Percentiles rank a stretch among this genome's conserved stretches.
Conservation (phyloP, 2,113 vertebrate genomes). For the Taxidea taxus region DNA sequence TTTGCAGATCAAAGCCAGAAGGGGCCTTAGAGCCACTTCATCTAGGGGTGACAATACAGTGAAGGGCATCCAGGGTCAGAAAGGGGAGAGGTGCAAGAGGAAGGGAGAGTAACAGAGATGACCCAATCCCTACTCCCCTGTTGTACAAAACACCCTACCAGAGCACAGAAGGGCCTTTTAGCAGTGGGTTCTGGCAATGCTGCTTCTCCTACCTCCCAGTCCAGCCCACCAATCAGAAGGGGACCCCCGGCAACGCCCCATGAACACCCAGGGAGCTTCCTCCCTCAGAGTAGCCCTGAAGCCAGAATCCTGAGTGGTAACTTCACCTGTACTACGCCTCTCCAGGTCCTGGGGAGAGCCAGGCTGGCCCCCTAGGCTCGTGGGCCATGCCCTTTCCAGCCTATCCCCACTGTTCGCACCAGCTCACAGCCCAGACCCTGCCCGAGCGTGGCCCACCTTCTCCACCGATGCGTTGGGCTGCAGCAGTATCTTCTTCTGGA, state of each 20-base stretch:
- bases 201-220: neutral
- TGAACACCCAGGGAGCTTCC: neutral
- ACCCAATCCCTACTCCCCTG: neutral
- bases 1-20: neutral
- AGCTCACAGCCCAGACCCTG: neutral
- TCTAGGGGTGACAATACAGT: neutral
- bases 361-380: neutral
- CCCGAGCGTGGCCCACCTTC: slow-evolving; percentile 29
- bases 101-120: neutral
- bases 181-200: neutral
- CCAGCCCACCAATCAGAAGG: neutral
- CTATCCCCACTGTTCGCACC: neutral
- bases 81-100: neutral
- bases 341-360: neutral
- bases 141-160: neutral
- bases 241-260: neutral
- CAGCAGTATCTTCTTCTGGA: neutral
- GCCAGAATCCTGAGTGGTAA: neutral
- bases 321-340: neutral
- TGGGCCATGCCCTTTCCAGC: neutral
- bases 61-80: neutral
- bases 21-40: neutral
- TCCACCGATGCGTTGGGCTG: neutral
- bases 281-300: neutral
- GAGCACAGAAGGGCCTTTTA: neutral